A percentile compares a stretch with the other conserved stretches of the same genome.
Conservation (phyloP, 2,888 invertebrate species). For the Perithous albicinctus region DNA sequence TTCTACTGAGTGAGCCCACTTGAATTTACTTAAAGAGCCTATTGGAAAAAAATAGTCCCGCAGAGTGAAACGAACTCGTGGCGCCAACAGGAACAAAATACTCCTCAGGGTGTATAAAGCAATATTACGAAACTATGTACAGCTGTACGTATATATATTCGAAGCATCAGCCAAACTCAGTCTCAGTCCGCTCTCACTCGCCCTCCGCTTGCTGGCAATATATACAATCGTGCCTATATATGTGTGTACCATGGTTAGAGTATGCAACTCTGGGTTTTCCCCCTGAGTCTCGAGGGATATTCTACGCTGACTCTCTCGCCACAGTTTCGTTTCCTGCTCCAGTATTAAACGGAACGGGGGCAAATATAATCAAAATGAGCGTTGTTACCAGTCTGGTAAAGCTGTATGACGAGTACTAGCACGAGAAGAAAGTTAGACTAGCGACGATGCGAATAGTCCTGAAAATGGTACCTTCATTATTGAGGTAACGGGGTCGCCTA, state of each 20-base stretch:
- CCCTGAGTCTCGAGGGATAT: constrained; percentile 57
- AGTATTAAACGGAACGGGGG: constrained; percentile 59
- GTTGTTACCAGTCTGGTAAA: constrained; percentile 59
- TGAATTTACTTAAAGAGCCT: constrained; percentile 78
- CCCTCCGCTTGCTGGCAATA: neutral
- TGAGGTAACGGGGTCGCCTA: constrained; percentile 51
- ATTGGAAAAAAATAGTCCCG: constrained; percentile 76
- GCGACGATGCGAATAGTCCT: constrained; percentile 29
- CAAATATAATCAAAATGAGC: constrained; percentile 67
- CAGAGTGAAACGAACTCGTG: constrained; percentile 75
- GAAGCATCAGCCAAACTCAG: constrained; percentile 5
- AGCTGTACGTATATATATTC: neutral
- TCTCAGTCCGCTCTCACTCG: constrained; percentile 6
- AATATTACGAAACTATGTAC: constrained; percentile 68
- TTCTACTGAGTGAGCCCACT: constrained; percentile 52
- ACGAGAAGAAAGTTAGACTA: constrained; percentile 59
- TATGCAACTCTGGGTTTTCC: constrained; percentile 39
- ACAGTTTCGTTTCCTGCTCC: constrained; percentile 51
- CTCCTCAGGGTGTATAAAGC: constrained; percentile 75
- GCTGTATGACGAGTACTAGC: constrained; percentile 52
- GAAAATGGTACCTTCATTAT: constrained; percentile 39
- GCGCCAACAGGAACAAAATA: constrained; percentile 73
- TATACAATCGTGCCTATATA: neutral
- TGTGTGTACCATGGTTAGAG: neutral
- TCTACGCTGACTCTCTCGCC: constrained; percentile 32